Percentiles rank a stretch among this genome's conserved stretches.
Conservation (phyloP, 2,113 vertebrate genomes). For the Pluvialis apricaria region DNA sequence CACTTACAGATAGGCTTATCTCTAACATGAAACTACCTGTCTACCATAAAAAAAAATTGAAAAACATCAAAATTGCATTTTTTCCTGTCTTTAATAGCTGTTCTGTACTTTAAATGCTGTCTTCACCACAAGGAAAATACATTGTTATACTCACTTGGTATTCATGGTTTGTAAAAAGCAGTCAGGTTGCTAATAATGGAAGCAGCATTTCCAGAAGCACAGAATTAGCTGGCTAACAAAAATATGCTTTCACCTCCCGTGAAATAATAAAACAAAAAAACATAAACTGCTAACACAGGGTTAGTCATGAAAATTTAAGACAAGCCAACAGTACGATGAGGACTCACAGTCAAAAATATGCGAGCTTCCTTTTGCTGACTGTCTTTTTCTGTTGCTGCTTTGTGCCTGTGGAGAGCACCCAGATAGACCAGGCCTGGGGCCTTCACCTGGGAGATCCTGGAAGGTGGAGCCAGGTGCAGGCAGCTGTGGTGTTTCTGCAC, state of each 20-base stretch:
- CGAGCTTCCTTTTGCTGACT: neutral
- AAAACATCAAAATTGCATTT: constrained; percentile 67
- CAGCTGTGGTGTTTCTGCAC: neutral
- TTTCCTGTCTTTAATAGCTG: constrained; percentile 56
- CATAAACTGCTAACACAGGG: neutral
- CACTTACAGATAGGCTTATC: constrained; percentile 72
- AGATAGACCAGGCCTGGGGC: neutral
- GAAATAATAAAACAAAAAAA: neutral
- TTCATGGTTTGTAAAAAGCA: neutral
- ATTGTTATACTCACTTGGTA: constrained; percentile 13
- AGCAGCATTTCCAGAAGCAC: constrained; percentile 1
- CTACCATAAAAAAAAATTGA: constrained; percentile 67
- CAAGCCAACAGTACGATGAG: neutral
- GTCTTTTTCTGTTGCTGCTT: neutral
- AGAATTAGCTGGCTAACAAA: neutral
- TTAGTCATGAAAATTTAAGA: neutral
- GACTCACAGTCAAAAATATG: neutral
- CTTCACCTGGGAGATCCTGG: neutral
- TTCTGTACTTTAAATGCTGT: constrained; percentile 56
- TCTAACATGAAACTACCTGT: constrained; percentile 77
- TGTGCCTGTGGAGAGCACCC: neutral
- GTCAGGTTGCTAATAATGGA: neutral
- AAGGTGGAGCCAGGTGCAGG: neutral
- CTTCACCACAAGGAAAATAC: constrained; percentile 62
- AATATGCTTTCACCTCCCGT: neutral